Conservation (phyloP, 2,113 vertebrate species). For the Sprattus sprattus region DNA sequence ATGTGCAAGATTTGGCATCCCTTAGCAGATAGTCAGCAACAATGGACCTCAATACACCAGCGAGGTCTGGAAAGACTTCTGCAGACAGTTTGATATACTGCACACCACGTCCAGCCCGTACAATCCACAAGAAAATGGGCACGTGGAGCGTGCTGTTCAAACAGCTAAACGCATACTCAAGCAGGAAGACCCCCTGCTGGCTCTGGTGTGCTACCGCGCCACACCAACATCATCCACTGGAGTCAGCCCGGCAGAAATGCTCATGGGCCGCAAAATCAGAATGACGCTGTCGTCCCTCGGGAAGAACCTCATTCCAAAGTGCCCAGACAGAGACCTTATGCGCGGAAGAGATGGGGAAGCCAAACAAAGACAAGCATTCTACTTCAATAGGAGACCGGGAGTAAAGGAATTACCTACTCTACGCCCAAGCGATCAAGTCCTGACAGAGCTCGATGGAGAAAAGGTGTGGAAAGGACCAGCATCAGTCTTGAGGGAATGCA, state of each 20-base stretch:
- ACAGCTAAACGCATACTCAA: conserved; percentile 20
- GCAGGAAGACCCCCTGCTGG: conserved; percentile 28
- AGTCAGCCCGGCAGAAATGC: background rate
- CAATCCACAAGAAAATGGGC: conserved; percentile 18
- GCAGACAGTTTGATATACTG: background rate
- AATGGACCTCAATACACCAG: conserved; percentile 21
- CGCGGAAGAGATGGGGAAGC: background rate
- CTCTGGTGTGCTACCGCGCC: conserved; percentile 15
- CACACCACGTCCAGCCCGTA: conserved; percentile 27
- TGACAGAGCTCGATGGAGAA: background rate
- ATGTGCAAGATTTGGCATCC: conserved; percentile 9
- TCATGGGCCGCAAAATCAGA: background rate
- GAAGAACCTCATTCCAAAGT: background rate
- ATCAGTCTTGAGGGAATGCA: background rate
- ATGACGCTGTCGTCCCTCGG: background rate
- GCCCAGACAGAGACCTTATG: background rate
- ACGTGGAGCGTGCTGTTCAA: conserved; percentile 19
- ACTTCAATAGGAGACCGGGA: conserved; percentile 20
- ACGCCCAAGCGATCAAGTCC: background rate
- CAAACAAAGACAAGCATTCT: background rate
- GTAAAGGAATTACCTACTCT: conserved; percentile 5
- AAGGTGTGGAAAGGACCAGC: conserved; percentile 13
- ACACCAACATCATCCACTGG: background rate
- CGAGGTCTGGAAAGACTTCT: background rate
- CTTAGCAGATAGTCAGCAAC: conserved; percentile 12